Base-by-base conservation (phyloP, 2,888 invertebrate species). In the Idaea straminata region DNA sequence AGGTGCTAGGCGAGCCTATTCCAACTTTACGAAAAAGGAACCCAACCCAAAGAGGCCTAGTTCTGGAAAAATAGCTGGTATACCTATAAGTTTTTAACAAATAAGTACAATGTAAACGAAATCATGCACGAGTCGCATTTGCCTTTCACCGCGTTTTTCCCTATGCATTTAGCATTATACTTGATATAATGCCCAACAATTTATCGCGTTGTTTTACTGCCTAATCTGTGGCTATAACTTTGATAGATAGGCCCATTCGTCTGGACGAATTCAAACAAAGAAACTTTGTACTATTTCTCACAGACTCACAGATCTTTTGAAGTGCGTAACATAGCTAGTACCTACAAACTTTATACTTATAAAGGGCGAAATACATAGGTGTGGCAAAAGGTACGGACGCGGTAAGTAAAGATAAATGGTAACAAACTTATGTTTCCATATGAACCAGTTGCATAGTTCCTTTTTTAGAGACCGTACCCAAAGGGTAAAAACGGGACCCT, bases 181-280 rank as follows among this genome's bases (percentile, higher is more conserved):
- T 25, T 25, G 25, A 25, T 25, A 25, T 25, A 25, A 25, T 25
- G 3, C 25, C 25, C 58, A 58, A 58, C n/a, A 58, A 58, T 58
- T 16, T 16, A n/a, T 58, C n/a, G 58, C n/a, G 58, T 58, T 58
- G 58, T 16, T 15, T 58, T 58, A 58, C 58, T 58, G 58, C 58
- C 58, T 58, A 59, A 16, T 15, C 64, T 64, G 65, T 67, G 67
- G 47, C 62, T 16, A 74, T 73, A 71, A 69, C 76, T 78, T 83
- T 85, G 83, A 84, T 81, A 81, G 82, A 85, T 85, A 72, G 80
- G 65, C 74, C 77, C 76, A 81, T 81, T 77, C 78, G 75, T 79
- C 76, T 78, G 75, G 70, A 65, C 73, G 73, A 77, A 82, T 81
- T 79, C 77, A 81, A 83, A 85, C 83, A 83, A 83, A 81, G 77